Percentiles rank a stretch among this genome's conserved stretches.
These are phyloP conservation scores for Esox lucius DNA, from an alignment of 2,797 vertebrate species.

Conservation along the genomic window DNA sequence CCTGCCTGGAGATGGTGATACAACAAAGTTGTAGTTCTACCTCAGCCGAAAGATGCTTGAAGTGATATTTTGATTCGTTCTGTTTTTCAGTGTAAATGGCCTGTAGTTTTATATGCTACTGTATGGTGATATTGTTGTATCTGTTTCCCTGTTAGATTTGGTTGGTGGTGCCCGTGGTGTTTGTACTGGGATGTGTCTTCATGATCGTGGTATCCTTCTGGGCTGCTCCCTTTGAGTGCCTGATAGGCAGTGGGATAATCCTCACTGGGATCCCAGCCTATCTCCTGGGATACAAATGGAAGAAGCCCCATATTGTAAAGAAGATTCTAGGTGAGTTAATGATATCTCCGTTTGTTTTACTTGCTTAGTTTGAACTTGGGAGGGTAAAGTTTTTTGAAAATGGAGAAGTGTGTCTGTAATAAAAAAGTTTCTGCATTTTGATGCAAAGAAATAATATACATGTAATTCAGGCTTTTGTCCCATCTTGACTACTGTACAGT, in stretches of 20 bases:
- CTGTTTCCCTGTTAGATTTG: slow-evolving; percentile 54
- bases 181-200: slow-evolving; percentile 75
- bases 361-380: slow-evolving; percentile 24
- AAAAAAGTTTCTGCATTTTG: too few species aligned
- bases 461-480: too few species aligned
- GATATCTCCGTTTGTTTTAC: background rate
- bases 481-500: too few species aligned
- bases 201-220: slow-evolving; percentile 79
- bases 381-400: too few species aligned
- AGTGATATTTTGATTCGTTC: background rate
- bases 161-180: slow-evolving; percentile 64
- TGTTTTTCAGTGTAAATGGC: background rate
- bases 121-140: background rate
- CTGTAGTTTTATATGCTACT: background rate
- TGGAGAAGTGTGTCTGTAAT: too few species aligned
- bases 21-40: too few species aligned
- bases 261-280: slow-evolving; percentile 76
- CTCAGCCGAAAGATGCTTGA: too few species aligned
- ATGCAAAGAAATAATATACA: too few species aligned
- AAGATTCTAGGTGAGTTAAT: slow-evolving; percentile 72
- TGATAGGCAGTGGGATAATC: slow-evolving; percentile 72
- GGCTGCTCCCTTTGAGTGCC: slow-evolving; percentile 74
- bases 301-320: slow-evolving; percentile 70
- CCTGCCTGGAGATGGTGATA: too few species aligned
- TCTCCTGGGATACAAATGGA: slow-evolving; percentile 78